phyloP scores from a whole-genome alignment of 2,113 vertebrate genomes.

The Cyprinus carpio region DNA sequence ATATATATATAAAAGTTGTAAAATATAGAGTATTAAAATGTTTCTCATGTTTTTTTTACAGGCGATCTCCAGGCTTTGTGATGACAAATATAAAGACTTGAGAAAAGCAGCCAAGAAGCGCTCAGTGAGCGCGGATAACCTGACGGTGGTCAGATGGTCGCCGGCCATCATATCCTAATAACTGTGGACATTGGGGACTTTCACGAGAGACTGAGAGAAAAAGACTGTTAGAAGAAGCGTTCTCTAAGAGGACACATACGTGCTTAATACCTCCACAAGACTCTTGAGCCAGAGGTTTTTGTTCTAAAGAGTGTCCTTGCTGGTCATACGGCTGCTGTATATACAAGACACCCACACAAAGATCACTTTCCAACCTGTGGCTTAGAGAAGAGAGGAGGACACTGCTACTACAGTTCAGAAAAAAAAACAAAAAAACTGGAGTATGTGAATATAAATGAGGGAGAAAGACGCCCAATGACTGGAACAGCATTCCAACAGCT shows the following conservation, averaged over 20 bases:
- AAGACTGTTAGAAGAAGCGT: slow-evolving; percentile 7
- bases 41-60: slow-evolving; percentile 61
- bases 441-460: slow-evolving; percentile 2
- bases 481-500: slow-evolving; percentile 45
- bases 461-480: not conserved
- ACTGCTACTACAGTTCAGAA: not conserved
- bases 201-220: slow-evolving; percentile 15
- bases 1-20: no score
- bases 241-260: slow-evolving; percentile 32
- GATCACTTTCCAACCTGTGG: slow-evolving; percentile 36
- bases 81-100: slow-evolving; percentile 96
- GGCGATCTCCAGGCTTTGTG: slow-evolving; percentile 95
- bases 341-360: slow-evolving; percentile 26
- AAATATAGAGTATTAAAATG: no score
- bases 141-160: slow-evolving; percentile 88
- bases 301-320: slow-evolving; percentile 30
- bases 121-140: slow-evolving; percentile 94
- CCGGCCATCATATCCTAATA: slow-evolving; percentile 96
- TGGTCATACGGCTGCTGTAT: slow-evolving; percentile 47
- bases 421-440: not conserved
- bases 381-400: slow-evolving; percentile 16
- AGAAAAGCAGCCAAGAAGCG: slow-evolving; percentile 88
- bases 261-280: slow-evolving; percentile 29
- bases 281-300: slow-evolving; percentile 34
- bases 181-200: slow-evolving; percentile 36